A percentile compares a stretch with the other conserved stretches of the same genome.
Evolutionary conservation across 2,888 invertebrate genomes (phyloP).

Genomic region (Dione juno): DNA sequence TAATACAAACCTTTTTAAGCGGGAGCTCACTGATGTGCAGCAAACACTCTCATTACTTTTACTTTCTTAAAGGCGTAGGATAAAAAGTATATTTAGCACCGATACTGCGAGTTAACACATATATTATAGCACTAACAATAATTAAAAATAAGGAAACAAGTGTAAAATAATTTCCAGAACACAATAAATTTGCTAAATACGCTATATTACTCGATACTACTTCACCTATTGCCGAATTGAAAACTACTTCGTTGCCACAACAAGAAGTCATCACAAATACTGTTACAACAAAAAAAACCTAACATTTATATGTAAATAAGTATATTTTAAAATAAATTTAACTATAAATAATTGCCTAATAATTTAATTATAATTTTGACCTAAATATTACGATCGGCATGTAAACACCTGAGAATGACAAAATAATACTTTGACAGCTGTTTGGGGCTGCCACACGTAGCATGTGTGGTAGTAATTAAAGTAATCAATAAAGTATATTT

Average conservation of each 20-base stretch:
- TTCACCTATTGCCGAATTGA: conserved; percentile 72
- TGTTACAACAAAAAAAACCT: conserved; percentile 46
- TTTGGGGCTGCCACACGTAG: conserved; percentile 13
- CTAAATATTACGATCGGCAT: conserved; percentile 61
- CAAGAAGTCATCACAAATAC: conserved; percentile 77
- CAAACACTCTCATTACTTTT: conserved; percentile 57
- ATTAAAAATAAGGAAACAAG: conserved; percentile 58
- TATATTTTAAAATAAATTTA: conserved; percentile 40
- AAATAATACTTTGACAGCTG: conserved; percentile 50
- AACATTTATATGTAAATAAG: conserved; percentile 46
- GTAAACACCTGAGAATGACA: conserved; percentile 74
- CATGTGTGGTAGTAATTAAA: not conserved
- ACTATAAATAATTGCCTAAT: conserved; percentile 44
- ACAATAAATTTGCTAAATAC: conserved; percentile 62
- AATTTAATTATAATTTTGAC: conserved; percentile 62
- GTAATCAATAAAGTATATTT: not conserved
- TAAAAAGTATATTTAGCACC: conserved; percentile 40
- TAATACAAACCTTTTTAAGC: conserved; percentile 56
- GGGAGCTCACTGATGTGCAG: conserved; percentile 52
- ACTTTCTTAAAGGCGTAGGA: conserved; percentile 50
- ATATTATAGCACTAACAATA: conserved; percentile 53
- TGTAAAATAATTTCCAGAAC: conserved; percentile 59
- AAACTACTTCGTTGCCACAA: conserved; percentile 75
- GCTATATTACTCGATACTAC: conserved; percentile 68
- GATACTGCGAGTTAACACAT: conserved; percentile 51